Base-by-base conservation (phyloP, 2,797 vertebrate species). In the Acanthurus leucopareius region DNA sequence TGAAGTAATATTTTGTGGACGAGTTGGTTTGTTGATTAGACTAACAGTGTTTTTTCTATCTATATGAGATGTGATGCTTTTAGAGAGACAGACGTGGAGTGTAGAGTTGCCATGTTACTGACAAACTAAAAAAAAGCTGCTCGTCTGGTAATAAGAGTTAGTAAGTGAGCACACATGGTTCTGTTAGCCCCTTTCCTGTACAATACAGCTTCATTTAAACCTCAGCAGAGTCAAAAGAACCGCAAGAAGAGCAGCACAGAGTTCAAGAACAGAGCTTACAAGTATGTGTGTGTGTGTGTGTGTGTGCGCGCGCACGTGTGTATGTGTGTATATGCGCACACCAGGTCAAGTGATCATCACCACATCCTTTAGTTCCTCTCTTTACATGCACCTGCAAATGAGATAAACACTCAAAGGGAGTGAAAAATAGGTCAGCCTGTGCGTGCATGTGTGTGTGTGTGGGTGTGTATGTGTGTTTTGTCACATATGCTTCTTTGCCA, bases 401-500 rank as follows among this genome's bases (percentile, higher is more conserved):
- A 73, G 58, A 73, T 22, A 68, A 70, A 62, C 70, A 75, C 62
- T 73, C 20, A 66, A 71, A 60, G 71, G 0, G 2, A 69, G 42
- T 4, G 9, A 49, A 44, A 87, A 87, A 59, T 65, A 80, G 74
- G 84, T 83, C 84, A 69, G 28, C 45, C 20, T 62, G 49, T 32
- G 38, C 22, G 53, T 19, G 60, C 47, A 59, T 52, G 10, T 38
- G 48, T 75, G 58, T 32, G 28, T 32, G 28, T 32, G 28, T 32
- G 28, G 28, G 28, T 32, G 28, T 32, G 28, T 32, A 32, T 32
- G 28, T 32, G 28, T 32, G 28, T 32, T 20, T 54, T 53, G 44
- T 54, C 25, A 60, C 40, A 44, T 78, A 1, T 14, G 1, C 10
- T 73, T 4, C 1, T 42, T 67, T 13, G 79, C 92, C 92, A 92